Conservation (phyloP, 1,140 invertebrate genomes). For the Neotoxoptera formosana region DNA sequence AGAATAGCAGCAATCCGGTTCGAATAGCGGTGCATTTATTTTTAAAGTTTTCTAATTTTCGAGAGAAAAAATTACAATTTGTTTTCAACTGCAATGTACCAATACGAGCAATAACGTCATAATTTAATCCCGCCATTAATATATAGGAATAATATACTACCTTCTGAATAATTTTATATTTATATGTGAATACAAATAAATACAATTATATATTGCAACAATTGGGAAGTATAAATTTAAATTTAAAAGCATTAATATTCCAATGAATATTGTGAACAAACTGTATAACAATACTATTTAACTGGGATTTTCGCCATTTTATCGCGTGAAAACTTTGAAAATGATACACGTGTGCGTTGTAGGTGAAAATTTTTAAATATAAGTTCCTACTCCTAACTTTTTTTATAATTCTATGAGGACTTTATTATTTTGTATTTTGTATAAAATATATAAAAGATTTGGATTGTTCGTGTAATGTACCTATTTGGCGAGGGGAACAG, state of each 20-base stretch:
- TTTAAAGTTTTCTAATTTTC: slow-evolving; percentile 39
- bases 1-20: slow-evolving; percentile 25
- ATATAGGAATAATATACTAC: neutral
- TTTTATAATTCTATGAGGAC: neutral
- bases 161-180: neutral
- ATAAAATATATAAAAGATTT: neutral
- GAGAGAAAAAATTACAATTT: neutral
- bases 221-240: neutral
- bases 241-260: neutral
- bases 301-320: neutral
- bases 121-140: neutral
- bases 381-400: neutral
- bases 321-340: neutral
- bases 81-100: neutral
- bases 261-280: neutral
- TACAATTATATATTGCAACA: neutral
- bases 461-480: too few species aligned
- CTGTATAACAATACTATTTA: neutral
- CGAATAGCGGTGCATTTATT: slow-evolving; percentile 23
- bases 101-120: neutral
- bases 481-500: neutral
- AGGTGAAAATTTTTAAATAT: neutral
- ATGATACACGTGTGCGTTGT: neutral
- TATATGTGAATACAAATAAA: neutral
- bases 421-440: neutral